Evolutionary conservation across 2,888 invertebrate species (phyloP).

Genomic region (Cerastis rubricosa): DNA sequence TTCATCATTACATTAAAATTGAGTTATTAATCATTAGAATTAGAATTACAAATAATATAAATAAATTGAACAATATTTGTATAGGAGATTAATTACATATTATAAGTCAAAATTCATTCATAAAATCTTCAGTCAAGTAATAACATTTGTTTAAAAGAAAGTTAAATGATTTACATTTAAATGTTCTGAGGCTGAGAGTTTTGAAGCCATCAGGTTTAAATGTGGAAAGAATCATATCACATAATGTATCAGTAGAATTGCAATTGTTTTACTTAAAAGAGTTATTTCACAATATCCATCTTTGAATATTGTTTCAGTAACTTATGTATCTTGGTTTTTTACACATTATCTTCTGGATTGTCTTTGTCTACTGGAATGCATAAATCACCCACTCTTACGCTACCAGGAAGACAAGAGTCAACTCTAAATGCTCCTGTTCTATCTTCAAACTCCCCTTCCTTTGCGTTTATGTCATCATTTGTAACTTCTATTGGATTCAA

Average conservation of each 20-base stretch:
- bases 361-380: neutral
- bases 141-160: too few species aligned
- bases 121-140: too few species aligned
- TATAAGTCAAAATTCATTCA: too few species aligned
- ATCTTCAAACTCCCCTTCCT: neutral
- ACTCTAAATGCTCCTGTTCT: accelerated
- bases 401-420: neutral
- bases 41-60: too few species aligned
- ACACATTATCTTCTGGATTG: neutral
- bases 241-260: neutral
- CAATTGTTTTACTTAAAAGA: neutral
- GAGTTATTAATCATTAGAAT: too few species aligned
- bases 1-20: too few species aligned
- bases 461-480: neutral
- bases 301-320: neutral
- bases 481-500: neutral
- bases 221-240: neutral
- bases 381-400: accelerated
- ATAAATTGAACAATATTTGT: too few species aligned
- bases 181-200: too few species aligned
- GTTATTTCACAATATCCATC: neutral
- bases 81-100: too few species aligned
- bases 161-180: too few species aligned
- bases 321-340: neutral
- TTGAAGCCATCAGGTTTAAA: too few species aligned